Percentiles rank a stretch among this genome's conserved stretches.
Conservation (phyloP, 2,113 vertebrate species). For the Nesoenas mayeri region DNA sequence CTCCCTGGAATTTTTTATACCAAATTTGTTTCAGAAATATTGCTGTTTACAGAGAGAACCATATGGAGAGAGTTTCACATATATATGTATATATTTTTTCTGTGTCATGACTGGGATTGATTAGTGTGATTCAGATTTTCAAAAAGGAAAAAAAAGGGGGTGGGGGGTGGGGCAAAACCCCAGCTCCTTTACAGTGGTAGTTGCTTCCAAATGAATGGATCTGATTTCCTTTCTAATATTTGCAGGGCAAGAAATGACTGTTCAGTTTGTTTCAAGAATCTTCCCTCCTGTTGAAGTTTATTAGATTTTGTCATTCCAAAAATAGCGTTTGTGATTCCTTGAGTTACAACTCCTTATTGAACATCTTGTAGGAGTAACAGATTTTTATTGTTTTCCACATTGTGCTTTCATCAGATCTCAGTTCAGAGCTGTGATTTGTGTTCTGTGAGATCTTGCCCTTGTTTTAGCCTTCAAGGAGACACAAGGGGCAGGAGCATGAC, state of each 20-base stretch:
- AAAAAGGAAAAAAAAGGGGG: background rate
- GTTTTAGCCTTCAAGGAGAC: background rate
- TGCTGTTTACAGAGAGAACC: conserved; percentile 10
- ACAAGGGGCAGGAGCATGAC: background rate
- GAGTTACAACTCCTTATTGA: background rate
- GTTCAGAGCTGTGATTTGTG: background rate
- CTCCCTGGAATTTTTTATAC: background rate
- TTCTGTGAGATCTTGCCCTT: background rate
- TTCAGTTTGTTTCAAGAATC: conserved; percentile 9
- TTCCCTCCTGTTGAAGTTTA: background rate
- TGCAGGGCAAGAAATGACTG: background rate
- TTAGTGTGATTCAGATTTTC: background rate
- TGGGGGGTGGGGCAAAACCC: background rate
- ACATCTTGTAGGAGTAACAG: background rate
- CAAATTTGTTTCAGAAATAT: conserved; percentile 21
- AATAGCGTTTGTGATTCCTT: background rate
- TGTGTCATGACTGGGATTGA: conserved; percentile 9
- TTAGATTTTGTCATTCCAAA: conserved; percentile 15
- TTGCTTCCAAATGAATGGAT: conserved; percentile 38
- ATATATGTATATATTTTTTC: background rate
- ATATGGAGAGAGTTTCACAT: conserved; percentile 32
- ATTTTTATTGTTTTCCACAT: background rate
- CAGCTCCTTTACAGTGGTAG: background rate
- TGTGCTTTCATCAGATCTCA: background rate
- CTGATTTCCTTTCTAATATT: conserved; percentile 38